phyloP scores from a whole-genome alignment of 2,888 invertebrate genomes.

The Deilephila elpenor region DNA sequence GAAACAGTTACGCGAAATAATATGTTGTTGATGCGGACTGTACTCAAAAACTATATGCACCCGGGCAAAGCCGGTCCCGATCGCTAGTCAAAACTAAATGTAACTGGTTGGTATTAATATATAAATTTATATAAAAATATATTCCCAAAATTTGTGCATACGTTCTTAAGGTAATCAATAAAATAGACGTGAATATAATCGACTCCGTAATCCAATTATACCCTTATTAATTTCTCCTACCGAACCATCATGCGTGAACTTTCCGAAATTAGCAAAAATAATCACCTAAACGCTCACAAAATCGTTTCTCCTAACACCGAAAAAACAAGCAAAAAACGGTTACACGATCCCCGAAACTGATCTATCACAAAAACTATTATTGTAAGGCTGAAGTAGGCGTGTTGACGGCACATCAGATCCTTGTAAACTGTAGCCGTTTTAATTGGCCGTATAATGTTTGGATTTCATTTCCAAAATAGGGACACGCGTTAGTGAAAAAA shows the following conservation, averaged over 20 bases:
- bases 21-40: no score
- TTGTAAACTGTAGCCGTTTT: constrained; percentile 64
- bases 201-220: no score
- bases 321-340: constrained; percentile 37
- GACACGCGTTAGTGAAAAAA: constrained; percentile 54
- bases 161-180: no score
- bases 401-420: constrained; percentile 58
- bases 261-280: constrained; percentile 11
- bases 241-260: not conserved
- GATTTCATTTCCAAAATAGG: constrained; percentile 61
- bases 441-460: constrained; percentile 74
- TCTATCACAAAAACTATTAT: constrained; percentile 62
- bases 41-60: no score
- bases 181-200: no score
- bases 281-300: constrained; percentile 4
- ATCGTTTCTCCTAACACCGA: constrained; percentile 20
- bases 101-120: no score
- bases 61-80: no score
- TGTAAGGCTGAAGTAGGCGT: constrained; percentile 66
- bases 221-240: not conserved
- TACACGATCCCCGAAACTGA: constrained; percentile 29
- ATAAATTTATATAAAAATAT: no score
- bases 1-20: no score
- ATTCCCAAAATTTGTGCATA: no score
- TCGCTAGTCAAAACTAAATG: no score